These are phyloP conservation scores for Ephialtes manifestator DNA, from an alignment of 2,888 invertebrate species.

Conservation along the genomic window DNA sequence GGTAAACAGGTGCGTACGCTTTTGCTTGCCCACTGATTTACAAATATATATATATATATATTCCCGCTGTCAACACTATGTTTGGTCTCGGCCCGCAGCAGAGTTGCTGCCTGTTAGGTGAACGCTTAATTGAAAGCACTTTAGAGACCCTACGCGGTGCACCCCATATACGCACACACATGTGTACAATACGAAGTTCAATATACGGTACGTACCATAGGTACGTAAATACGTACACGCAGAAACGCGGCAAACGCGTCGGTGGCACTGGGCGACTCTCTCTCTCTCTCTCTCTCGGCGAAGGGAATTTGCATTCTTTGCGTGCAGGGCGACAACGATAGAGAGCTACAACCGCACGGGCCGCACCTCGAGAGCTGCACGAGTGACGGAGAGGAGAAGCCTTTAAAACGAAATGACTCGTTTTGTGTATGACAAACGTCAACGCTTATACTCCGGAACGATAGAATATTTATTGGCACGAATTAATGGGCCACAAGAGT, in stretches of 20 bases:
- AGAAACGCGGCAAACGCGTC: constrained; percentile 42
- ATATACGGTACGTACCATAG: constrained; percentile 17
- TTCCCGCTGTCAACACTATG: neutral
- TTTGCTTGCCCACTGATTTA: neutral
- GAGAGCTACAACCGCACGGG: constrained; percentile 15
- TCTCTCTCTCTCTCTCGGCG: constrained; percentile 7
- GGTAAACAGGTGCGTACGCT: neutral
- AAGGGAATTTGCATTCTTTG: constrained; percentile 63
- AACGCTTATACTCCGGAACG: constrained; percentile 82
- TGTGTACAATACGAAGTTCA: neutral
- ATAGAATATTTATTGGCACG: constrained; percentile 84
- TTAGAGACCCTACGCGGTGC: constrained; percentile 78
- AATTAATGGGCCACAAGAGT: constrained; percentile 79
- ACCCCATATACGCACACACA: neutral
- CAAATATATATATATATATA: too few relatives aligned
- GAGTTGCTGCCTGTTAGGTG: constrained; percentile 72
- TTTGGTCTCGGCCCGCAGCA: neutral
- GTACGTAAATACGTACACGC: constrained; percentile 31
- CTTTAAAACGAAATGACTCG: constrained; percentile 85
- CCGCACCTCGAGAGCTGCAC: constrained; percentile 5
- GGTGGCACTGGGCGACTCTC: constrained; percentile 50
- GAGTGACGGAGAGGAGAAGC: constrained; percentile 75
- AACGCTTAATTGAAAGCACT: constrained; percentile 84
- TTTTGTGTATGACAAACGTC: constrained; percentile 79
- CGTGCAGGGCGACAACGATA: constrained; percentile 40